These are phyloP conservation scores for Volucella bombylans DNA, from an alignment of 2,888 invertebrate species.

Conservation along the genomic window DNA sequence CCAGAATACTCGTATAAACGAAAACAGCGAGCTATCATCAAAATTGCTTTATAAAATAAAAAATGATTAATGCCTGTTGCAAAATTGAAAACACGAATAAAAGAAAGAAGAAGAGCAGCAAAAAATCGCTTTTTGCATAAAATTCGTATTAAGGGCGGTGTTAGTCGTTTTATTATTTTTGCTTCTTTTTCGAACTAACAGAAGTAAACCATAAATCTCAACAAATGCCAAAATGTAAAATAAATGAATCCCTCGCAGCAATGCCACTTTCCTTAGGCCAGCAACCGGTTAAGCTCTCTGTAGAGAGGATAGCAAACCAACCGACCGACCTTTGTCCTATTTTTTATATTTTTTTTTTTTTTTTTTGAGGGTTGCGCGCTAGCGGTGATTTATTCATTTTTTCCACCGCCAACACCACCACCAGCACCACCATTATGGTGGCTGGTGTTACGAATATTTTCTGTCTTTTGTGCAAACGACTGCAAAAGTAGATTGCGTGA, in stretches of 20 bases:
- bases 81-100: slow-evolving; percentile 30
- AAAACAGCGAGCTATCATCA: not conserved
- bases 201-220: slow-evolving; percentile 70
- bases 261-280: slow-evolving; percentile 28
- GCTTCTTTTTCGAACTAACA: slow-evolving; percentile 22
- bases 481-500: slow-evolving; percentile 64
- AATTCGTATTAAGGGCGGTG: slow-evolving; percentile 45
- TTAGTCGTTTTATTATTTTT: not conserved
- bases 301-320: slow-evolving; percentile 40
- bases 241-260: slow-evolving; percentile 60
- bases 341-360: slow-evolving; percentile 7
- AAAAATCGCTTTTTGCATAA: slow-evolving; percentile 37
- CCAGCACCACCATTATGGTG: too few relatives aligned
- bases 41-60: slow-evolving; percentile 19
- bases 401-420: not conserved
- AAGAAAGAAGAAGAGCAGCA: slow-evolving; percentile 3
- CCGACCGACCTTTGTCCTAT: slow-evolving; percentile 56
- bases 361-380: slow-evolving; percentile 27
- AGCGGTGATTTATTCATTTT: slow-evolving; percentile 55
- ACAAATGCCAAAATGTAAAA: slow-evolving; percentile 71
- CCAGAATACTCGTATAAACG: slow-evolving; percentile 9
- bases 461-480: slow-evolving; percentile 58
- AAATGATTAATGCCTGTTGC: slow-evolving; percentile 36
- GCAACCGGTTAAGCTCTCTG: slow-evolving; percentile 46
- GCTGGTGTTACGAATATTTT: slow-evolving; percentile 25